Evolutionary conservation across 2,113 vertebrate species (phyloP), one percentile per base, ranked within the genome.

Genomic region (Phodopus roborovskii): DNA sequence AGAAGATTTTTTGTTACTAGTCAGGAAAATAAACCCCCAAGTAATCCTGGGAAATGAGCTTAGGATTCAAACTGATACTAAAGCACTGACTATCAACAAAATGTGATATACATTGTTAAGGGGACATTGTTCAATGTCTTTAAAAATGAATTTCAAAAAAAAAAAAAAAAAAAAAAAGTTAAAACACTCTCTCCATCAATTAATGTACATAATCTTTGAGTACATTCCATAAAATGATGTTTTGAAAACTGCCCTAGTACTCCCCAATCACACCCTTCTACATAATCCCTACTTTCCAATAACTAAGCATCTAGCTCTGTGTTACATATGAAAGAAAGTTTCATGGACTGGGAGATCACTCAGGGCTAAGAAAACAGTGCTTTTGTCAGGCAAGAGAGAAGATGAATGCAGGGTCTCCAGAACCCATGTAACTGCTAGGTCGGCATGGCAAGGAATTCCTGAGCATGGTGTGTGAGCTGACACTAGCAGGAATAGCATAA

Each of bases 11-110:
- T 26, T 74, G 26, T 84, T 64, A 68, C 36, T 22, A 91, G 42
- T 71, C 74, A 83, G 48, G 90, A 94, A 96, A 96, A 74, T 78
- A 87, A 39, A 90, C 66, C 39, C n/a, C 89, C 81, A 91, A 94
- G 56, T 36, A 94, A 87, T 39, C 60, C 74, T 78, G 39, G 22
- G 45, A 19, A 94, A 93, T 20, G 24, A 96, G 39, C 60, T 95
- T 83, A 92, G 42, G 93, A 93, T 74, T 70, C 30, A 91, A 93
- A 86, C 16, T 50, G 45, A 88, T 50, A 70, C 84, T 71, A 89
- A 88, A 91, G 45, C 24, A 36, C 3, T 78, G 45, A 26, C 75
- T 11, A 84, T 33, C 75, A 90, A 56, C 45, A 88, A 94, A 90
- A 91, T 42, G 22, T 73, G 45, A 93, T 36, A 77, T 22, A 92